Conservation (phyloP, 2,113 vertebrate genomes). For the Varanus salvator region DNA sequence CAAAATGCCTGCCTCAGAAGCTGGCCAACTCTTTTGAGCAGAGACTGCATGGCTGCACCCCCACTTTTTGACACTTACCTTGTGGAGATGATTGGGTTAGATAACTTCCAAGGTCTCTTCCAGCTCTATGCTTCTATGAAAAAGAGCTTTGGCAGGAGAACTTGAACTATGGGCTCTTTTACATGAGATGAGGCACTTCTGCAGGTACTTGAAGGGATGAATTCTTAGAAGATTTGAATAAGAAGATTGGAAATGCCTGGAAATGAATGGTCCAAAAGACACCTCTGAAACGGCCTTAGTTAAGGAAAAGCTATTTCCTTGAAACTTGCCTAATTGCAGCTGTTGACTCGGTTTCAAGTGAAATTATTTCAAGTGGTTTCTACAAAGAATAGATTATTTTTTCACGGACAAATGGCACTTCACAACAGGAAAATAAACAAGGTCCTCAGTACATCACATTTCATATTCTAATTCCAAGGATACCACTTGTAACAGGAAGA, state of each 20-base stretch:
- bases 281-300: background rate
- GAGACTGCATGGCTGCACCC: too few species aligned
- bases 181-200: too few species aligned
- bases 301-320: slow-evolving; percentile 20
- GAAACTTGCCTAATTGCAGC: background rate
- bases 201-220: slow-evolving; percentile 14
- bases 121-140: background rate
- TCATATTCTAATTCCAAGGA: background rate
- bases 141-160: background rate
- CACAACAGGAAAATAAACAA: slow-evolving; percentile 24
- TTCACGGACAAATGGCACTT: slow-evolving; percentile 23
- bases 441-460: slow-evolving; percentile 18
- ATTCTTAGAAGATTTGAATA: slow-evolving; percentile 11
- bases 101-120: too few species aligned
- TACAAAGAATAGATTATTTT: slow-evolving; percentile 10
- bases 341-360: slow-evolving; percentile 32
- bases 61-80: too few species aligned
- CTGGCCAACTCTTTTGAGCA: too few species aligned
- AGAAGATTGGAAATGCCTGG: background rate
- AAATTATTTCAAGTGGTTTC: slow-evolving; percentile 38
- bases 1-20: too few species aligned
- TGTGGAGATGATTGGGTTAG: too few species aligned
- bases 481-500: background rate
- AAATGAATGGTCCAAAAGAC: background rate
- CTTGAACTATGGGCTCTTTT: background rate